These are phyloP conservation scores for Nycticebus coucang DNA, from an alignment of 2,113 vertebrate genomes.

Conservation along the genomic window DNA sequence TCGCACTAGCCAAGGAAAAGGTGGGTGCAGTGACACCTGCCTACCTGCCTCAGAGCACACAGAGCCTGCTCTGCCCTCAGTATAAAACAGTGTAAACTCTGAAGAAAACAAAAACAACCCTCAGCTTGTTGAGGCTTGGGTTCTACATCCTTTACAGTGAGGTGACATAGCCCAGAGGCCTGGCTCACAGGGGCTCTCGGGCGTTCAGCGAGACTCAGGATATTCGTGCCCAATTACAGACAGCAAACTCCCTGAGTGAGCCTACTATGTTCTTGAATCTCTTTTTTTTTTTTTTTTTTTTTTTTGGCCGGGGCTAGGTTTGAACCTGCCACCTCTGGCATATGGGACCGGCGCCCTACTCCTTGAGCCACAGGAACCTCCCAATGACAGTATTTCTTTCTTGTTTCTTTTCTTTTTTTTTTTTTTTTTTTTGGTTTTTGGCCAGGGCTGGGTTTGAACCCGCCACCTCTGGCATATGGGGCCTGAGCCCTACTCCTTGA, in stretches of 20 bases:
- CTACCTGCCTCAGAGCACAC: background rate
- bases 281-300: too few relatives aligned
- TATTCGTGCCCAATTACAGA: fast-evolving
- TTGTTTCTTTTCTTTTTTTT: too few relatives aligned
- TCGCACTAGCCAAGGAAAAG: background rate
- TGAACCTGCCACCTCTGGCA: too few relatives aligned
- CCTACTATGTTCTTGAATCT: background rate
- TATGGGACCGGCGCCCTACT: too few relatives aligned
- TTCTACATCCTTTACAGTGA: background rate
- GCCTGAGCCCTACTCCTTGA: too few relatives aligned
- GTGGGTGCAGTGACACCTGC: fast-evolving
- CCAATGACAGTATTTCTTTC: too few relatives aligned
- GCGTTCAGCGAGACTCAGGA: fast-evolving
- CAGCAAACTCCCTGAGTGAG: background rate
- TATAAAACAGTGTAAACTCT: fast-evolving
- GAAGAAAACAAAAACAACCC: too few relatives aligned
- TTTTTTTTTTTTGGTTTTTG: too few relatives aligned
- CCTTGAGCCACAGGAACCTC: too few relatives aligned
- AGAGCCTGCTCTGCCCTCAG: background rate
- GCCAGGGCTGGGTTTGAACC: too few relatives aligned
- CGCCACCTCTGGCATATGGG: too few relatives aligned
- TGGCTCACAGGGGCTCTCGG: fast-evolving
- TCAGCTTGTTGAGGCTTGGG: background rate
- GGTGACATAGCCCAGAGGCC: fast-evolving
- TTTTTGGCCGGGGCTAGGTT: too few relatives aligned